These are phyloP conservation scores for Hippocampus kuda DNA, from an alignment of 2,797 vertebrate species.

Conservation along the genomic window DNA sequence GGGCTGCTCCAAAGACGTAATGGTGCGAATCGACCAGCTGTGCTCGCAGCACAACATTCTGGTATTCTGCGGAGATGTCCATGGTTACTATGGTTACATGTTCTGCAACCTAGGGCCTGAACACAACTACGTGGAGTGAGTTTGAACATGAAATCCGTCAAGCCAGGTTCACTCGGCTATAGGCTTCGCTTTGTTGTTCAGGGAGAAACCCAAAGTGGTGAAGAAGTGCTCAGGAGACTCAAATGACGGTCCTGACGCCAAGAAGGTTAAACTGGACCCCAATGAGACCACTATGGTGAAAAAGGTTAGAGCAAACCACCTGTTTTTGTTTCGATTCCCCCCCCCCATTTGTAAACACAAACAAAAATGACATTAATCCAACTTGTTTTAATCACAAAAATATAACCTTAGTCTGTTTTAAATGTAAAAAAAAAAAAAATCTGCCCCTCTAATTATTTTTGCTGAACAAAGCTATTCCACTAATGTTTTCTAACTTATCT, in stretches of 20 bases:
- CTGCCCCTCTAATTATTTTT: too few relatives aligned
- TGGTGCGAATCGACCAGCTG: conserved; percentile 78
- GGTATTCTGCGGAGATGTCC: conserved; percentile 84
- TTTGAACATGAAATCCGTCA: background rate
- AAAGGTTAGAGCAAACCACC: conserved; percentile 63
- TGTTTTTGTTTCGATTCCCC: background rate
- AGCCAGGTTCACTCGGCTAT: background rate
- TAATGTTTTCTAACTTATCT: too few relatives aligned
- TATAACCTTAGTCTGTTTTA: too few relatives aligned
- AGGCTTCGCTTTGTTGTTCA: conserved; percentile 30
- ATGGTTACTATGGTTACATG: conserved; percentile 89
- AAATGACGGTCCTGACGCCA: conserved; percentile 76
- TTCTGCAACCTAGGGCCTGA: conserved; percentile 82
- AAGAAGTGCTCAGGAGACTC: conserved; percentile 69
- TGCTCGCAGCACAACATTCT: conserved; percentile 76
- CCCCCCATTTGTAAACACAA: too few relatives aligned
- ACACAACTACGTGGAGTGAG: conserved; percentile 87
- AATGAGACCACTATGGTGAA: conserved; percentile 84
- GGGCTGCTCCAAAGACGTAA: conserved; percentile 77
- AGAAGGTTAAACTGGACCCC: conserved; percentile 77
- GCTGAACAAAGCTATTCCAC: too few relatives aligned
- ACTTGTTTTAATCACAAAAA: too few relatives aligned
- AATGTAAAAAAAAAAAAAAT: too few relatives aligned
- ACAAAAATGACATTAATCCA: background rate
- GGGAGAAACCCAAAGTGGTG: conserved; percentile 80